Evolutionary conservation across 2,888 invertebrate genomes (phyloP).

Genomic region (Drosophila paracracens): DNA sequence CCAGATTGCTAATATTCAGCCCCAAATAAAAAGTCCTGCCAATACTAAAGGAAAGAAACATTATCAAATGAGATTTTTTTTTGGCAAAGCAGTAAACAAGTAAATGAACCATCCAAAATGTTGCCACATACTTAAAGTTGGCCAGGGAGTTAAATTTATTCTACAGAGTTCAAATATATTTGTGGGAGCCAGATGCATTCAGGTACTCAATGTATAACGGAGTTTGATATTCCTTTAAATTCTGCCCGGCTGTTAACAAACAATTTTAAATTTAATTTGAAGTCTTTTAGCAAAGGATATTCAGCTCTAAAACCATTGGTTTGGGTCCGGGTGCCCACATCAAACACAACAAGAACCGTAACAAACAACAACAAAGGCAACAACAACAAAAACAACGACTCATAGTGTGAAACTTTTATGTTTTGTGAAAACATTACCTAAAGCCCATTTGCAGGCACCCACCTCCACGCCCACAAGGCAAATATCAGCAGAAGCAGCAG

Average conservation of each 20-base stretch:
- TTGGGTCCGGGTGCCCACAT: slow-evolving; percentile 10
- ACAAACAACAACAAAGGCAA: slow-evolving; percentile 22
- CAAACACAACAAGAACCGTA: slow-evolving; percentile 34
- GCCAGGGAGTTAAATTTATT: neutral
- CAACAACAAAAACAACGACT: slow-evolving; percentile 29
- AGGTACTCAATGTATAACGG: neutral
- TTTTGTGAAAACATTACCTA: slow-evolving; percentile 70
- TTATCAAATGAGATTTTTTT: slow-evolving; percentile 6
- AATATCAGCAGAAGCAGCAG: slow-evolving; percentile 3
- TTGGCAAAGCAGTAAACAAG: neutral
- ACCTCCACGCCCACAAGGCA: slow-evolving; percentile 15
- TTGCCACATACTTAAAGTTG: neutral
- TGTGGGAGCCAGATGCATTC: neutral
- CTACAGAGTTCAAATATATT: neutral
- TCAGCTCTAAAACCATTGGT: slow-evolving; percentile 19
- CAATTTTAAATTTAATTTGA: slow-evolving; percentile 36
- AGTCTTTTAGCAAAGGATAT: slow-evolving; percentile 35
- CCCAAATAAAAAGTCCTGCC: neutral
- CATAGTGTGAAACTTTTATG: slow-evolving; percentile 72
- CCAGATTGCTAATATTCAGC: slow-evolving; percentile 17
- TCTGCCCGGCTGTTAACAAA: slow-evolving; percentile 18
- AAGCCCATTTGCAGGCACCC: slow-evolving; percentile 54
- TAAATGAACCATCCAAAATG: neutral
- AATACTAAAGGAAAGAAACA: neutral
- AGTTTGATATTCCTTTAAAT: neutral